Conservation (phyloP, 2,113 vertebrate genomes). For the Labrus mixtus region DNA sequence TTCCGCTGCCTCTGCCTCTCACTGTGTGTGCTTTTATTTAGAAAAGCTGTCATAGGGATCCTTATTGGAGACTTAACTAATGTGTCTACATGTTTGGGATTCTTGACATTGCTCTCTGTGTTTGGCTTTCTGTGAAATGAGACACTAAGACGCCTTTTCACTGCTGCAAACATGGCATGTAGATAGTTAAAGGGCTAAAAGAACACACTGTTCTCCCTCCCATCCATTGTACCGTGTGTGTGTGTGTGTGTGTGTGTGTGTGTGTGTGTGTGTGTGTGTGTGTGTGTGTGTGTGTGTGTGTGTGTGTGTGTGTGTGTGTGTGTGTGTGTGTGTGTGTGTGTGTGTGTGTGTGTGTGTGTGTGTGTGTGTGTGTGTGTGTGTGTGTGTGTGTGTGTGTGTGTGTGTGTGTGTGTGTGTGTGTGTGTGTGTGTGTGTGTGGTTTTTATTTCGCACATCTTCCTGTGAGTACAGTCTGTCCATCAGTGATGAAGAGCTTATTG, state of each 20-base stretch:
- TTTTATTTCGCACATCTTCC: neutral
- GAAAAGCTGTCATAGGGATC: neutral
- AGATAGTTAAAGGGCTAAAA: conserved; percentile 7
- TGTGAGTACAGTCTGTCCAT: conserved; percentile 9
- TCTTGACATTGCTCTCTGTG: conserved; percentile 14
- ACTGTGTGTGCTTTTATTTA: neutral
- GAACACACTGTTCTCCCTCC: conserved; percentile 27
- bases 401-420: neutral
- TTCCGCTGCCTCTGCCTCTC: neutral
- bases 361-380: neutral
- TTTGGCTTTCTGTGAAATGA: conserved; percentile 15
- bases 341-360: neutral
- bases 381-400: neutral
- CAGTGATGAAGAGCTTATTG: neutral
- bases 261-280: neutral
- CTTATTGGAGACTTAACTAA: neutral
- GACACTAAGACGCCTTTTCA: conserved; percentile 23
- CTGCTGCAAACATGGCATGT: neutral
- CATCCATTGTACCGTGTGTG: neutral
- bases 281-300: neutral
- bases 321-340: neutral
- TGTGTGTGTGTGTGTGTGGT: neutral
- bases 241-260: neutral
- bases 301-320: neutral
- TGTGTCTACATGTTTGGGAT: conserved; percentile 8